phyloP scores from a whole-genome alignment of 2,888 invertebrate species.

The Colostygia pectinataria region DNA sequence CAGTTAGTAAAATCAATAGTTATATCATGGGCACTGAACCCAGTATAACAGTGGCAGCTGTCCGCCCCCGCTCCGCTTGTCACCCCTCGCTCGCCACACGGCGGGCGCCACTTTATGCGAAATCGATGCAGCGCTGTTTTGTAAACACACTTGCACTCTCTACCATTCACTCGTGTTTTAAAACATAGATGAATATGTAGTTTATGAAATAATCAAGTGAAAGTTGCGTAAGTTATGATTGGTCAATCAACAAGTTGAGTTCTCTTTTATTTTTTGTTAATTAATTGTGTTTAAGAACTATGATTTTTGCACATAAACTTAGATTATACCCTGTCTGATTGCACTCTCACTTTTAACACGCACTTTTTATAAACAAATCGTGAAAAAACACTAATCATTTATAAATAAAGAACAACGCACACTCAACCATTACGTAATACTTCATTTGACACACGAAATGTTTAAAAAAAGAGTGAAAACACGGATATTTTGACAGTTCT shows the following conservation, averaged over 20 bases:
- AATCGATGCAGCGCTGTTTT: constrained; percentile 80
- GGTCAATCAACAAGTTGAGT: constrained; percentile 50
- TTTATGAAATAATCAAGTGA: not conserved
- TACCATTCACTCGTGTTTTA: constrained; percentile 2
- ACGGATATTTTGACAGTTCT: constrained; percentile 12
- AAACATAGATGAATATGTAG: not conserved
- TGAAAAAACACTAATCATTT: not conserved
- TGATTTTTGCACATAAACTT: too few species aligned
- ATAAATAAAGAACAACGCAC: constrained; percentile 12
- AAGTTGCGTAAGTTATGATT: not conserved
- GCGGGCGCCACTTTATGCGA: constrained; percentile 70
- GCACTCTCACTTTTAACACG: not conserved
- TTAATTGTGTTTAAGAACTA: too few species aligned
- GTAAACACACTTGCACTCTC: constrained; percentile 75
- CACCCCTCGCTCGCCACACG: constrained; percentile 27
- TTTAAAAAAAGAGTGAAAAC: not conserved
- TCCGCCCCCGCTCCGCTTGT: constrained; percentile 33
- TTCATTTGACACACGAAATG: not conserved
- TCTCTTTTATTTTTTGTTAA: constrained; percentile 5
- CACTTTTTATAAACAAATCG: constrained; percentile 1
- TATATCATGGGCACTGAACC: constrained; percentile 23
- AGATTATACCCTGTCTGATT: too few species aligned
- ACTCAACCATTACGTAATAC: constrained; percentile 17
- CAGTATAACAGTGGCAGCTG: constrained; percentile 18
- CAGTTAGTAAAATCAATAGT: constrained; percentile 6